Evolutionary conservation across 2,797 vertebrate species (phyloP).

Genomic region (Pelodytes ibericus): DNA sequence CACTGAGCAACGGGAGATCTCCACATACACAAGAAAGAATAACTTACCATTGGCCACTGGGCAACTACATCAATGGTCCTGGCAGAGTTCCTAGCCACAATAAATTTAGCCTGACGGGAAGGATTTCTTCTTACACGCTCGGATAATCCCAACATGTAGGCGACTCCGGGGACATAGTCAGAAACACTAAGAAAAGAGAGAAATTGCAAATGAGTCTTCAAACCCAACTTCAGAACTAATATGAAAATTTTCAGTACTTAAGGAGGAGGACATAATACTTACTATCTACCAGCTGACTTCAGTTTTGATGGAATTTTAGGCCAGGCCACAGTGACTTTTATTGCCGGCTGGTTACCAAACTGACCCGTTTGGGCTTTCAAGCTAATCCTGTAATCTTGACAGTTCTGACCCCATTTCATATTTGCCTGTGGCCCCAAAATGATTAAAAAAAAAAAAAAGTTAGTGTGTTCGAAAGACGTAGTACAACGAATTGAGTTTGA

Average conservation of each 20-base stretch:
- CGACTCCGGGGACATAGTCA: constrained; percentile 61
- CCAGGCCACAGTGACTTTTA: constrained; percentile 76
- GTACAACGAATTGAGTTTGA: not conserved
- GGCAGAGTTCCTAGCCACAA: constrained; percentile 64
- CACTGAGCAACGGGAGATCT: too few relatives aligned
- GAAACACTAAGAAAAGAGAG: constrained; percentile 8
- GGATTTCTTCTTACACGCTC: constrained; percentile 67
- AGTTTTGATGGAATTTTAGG: constrained; percentile 70
- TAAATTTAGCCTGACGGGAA: constrained; percentile 68
- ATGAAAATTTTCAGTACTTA: not conserved
- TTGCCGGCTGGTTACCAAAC: constrained; percentile 72
- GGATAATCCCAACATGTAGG: constrained; percentile 63
- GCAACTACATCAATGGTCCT: constrained; percentile 62
- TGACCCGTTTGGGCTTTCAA: constrained; percentile 75
- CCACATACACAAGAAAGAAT: not conserved
- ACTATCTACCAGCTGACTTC: constrained; percentile 68
- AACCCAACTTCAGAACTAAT: too few relatives aligned
- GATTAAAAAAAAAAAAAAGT: not conserved
- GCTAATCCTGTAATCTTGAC: constrained; percentile 73
- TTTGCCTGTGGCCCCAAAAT: constrained; percentile 74
- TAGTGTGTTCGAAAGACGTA: not conserved
- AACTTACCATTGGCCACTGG: constrained; percentile 67
- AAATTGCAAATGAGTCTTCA: not conserved
- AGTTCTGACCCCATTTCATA: constrained; percentile 78
- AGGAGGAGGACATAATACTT: constrained; percentile 39